These are phyloP conservation scores for Pithecia hirsuta DNA, from an alignment of 2,797 vertebrate species.

Conservation along the genomic window DNA sequence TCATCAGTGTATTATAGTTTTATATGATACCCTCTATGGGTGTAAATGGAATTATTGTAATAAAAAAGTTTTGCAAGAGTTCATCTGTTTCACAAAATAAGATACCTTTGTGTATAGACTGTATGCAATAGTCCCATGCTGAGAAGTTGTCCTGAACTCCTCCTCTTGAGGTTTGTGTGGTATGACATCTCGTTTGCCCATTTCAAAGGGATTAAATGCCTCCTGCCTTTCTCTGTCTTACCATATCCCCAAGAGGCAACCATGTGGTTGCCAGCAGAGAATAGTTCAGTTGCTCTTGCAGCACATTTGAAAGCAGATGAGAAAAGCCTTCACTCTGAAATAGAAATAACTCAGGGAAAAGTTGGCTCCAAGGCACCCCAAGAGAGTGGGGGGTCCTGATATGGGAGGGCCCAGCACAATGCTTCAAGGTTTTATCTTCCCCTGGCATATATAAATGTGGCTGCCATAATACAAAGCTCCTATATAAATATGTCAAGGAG, in stretches of 20 bases:
- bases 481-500: background rate
- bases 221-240: slow-evolving; percentile 47
- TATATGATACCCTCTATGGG: background rate
- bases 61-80: slow-evolving; percentile 1
- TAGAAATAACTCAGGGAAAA: slow-evolving; percentile 46
- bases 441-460: background rate
- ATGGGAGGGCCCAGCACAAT: background rate
- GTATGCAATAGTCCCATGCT: background rate
- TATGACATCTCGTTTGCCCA: slow-evolving; percentile 70
- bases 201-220: slow-evolving; percentile 78
- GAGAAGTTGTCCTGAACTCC: slow-evolving; percentile 14
- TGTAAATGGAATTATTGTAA: slow-evolving; percentile 22
- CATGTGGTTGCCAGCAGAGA: slow-evolving; percentile 67
- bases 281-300: slow-evolving; percentile 56
- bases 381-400: background rate
- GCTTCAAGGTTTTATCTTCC: background rate
- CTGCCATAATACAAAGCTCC: background rate
- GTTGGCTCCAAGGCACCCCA: background rate
- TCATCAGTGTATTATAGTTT: background rate
- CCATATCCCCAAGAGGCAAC: slow-evolving; percentile 67
- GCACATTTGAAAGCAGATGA: slow-evolving; percentile 51
- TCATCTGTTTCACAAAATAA: slow-evolving; percentile 12
- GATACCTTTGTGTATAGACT: background rate
- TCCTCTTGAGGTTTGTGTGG: slow-evolving; percentile 61
- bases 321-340: slow-evolving; percentile 64